Conservation (phyloP, 2,888 invertebrate species). For the Perdita meconis region DNA sequence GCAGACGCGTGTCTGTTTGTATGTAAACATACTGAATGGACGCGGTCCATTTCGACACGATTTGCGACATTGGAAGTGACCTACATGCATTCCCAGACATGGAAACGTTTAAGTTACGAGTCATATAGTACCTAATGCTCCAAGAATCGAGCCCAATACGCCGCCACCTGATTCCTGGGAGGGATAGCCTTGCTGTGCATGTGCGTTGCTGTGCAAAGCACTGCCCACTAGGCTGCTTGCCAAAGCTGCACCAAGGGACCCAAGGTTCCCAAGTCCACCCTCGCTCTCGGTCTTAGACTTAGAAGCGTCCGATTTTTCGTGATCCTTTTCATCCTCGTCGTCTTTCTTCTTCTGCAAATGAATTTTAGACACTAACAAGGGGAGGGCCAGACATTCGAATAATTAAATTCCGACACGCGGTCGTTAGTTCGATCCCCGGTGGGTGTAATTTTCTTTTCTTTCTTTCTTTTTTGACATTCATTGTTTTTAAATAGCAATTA, state of each 20-base stretch:
- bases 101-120: no score
- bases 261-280: conserved; percentile 76
- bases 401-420: no score
- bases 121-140: conserved; percentile 77
- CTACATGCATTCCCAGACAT: no score
- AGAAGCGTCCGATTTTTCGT: conserved; percentile 77
- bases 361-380: not conserved
- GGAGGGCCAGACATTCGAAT: no score
- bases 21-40: no score
- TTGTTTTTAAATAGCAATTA: no score
- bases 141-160: conserved; percentile 80
- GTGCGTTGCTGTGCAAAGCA: conserved; percentile 73
- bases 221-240: conserved; percentile 80
- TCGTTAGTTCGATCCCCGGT: no score
- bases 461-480: no score
- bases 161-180: conserved; percentile 72
- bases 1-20: no score
- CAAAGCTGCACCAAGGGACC: conserved; percentile 80
- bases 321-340: conserved; percentile 67
- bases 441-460: no score
- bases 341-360: conserved; percentile 75
- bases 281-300: conserved; percentile 77
- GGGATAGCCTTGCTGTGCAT: conserved; percentile 78
- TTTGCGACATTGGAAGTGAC: no score
- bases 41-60: no score